Evolutionary conservation across 2,113 vertebrate species (phyloP).

Genomic region (Cricetomys ansorgei): DNA sequence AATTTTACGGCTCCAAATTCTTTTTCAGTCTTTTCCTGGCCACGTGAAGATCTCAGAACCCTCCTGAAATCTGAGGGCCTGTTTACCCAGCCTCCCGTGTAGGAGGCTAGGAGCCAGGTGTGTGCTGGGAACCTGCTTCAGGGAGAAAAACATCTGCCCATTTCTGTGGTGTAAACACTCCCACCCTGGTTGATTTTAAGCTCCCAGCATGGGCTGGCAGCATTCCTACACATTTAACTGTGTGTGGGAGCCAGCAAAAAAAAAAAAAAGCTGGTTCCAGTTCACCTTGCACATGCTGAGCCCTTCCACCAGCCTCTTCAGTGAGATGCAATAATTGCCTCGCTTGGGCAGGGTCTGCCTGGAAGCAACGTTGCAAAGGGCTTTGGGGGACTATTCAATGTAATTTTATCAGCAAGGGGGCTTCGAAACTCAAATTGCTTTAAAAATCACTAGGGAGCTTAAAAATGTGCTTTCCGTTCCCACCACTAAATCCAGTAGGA

Average conservation of each 20-base stretch:
- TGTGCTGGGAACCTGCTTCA: background rate
- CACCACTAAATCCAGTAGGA: fast-evolving
- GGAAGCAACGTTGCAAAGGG: background rate
- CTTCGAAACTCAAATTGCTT: background rate
- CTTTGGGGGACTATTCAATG: background rate
- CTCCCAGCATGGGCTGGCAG: background rate
- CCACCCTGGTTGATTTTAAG: background rate
- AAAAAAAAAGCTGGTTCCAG: background rate
- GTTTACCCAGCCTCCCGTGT: background rate
- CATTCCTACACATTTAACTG: background rate
- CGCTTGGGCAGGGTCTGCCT: background rate
- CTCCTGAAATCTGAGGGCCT: background rate
- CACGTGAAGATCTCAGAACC: background rate
- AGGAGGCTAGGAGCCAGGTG: background rate
- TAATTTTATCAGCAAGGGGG: background rate
- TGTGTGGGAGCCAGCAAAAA: background rate
- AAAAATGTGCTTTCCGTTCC: too few species aligned
- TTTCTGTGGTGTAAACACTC: background rate
- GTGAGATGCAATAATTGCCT: fast-evolving
- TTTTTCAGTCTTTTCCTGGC: background rate
- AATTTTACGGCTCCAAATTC: background rate
- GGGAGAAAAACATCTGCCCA: background rate
- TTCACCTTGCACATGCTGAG: background rate
- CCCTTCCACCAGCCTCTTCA: background rate
- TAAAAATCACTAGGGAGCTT: background rate